Base-by-base conservation (phyloP, 2,797 vertebrate genomes). In the Anableps anableps region DNA sequence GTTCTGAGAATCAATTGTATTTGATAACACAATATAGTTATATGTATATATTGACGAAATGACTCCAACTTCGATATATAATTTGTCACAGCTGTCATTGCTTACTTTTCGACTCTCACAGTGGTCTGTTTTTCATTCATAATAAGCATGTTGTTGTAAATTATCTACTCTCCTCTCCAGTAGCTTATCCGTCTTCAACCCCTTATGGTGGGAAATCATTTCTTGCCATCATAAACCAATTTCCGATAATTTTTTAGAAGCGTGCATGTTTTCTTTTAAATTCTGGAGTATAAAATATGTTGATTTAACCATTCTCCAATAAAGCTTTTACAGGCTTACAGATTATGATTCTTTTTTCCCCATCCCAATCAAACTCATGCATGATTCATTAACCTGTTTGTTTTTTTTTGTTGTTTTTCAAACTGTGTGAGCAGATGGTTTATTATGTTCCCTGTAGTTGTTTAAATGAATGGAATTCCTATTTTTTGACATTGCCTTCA, bases 391-490 rank as follows among this genome's bases (percentile, higher is more conserved):
- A n/a, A 29, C 7, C 38, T 19, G 34, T 51, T 74, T 66, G 36
- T 21, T 14, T 62, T 34, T 53, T 26, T 53, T 1, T 51, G 7
- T 51, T 3, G 23, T 55, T 45, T 48, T 31, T 31, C 10, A 4
- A 74, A 84, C 26, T 45, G 23, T 71, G 34, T 41, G 50, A 23
- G 1, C 87, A 89, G 86, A 82, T 88, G 85, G 78, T 84, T 84
- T 80, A 87, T 90, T 89, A 83, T 86, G 38, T 82, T 71, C 81
- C 47, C 76, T 83, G 19, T n/a, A 80, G 48, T 83, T 70, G 47
- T 23, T 36, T 55, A 80, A 83, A 88, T 73, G 3, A 83, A 77
- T 78, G 14, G 14, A 79, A 78, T 83, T 81, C 0, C 73, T 53
- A 1, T 55, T 80, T 80, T 75, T 74, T 79, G 45, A 78, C 82